These are phyloP conservation scores for Echinometra lucunter DNA, from an alignment of 53 echinoderm and acorn worm genomes.

Conservation along the genomic window DNA sequence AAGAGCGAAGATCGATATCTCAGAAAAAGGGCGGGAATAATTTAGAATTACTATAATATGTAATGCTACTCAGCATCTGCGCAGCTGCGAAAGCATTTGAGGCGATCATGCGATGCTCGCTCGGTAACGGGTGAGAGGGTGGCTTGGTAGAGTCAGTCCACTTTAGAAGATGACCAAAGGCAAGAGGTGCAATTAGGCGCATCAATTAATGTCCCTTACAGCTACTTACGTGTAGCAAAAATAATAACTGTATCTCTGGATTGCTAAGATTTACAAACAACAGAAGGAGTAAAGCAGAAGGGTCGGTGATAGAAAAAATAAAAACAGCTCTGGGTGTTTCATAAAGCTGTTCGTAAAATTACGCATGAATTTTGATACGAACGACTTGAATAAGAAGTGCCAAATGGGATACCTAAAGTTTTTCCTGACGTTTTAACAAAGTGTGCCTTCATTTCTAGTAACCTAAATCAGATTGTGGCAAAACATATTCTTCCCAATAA, in stretches of 20 bases:
- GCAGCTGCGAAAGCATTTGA: slow-evolving; percentile 25
- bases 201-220: slow-evolving; percentile 48
- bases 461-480: too few relatives aligned
- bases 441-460: too few relatives aligned
- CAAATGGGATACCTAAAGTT: too few relatives aligned
- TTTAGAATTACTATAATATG: background rate
- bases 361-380: too few relatives aligned
- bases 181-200: slow-evolving; percentile 30
- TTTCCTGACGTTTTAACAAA: too few relatives aligned
- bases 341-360: too few relatives aligned
- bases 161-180: background rate
- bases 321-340: background rate
- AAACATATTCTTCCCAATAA: too few relatives aligned
- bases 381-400: too few relatives aligned
- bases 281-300: background rate
- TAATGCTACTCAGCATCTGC: slow-evolving; percentile 24
- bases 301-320: background rate
- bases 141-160: slow-evolving; percentile 6
- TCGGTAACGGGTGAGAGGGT: slow-evolving; percentile 14
- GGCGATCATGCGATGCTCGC: background rate
- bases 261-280: background rate
- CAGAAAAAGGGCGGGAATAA: background rate
- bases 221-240: slow-evolving; percentile 34
- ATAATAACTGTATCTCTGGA: background rate
- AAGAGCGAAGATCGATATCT: background rate